Conservation (phyloP, 2,113 vertebrate species). For the Axis porcinus region DNA sequence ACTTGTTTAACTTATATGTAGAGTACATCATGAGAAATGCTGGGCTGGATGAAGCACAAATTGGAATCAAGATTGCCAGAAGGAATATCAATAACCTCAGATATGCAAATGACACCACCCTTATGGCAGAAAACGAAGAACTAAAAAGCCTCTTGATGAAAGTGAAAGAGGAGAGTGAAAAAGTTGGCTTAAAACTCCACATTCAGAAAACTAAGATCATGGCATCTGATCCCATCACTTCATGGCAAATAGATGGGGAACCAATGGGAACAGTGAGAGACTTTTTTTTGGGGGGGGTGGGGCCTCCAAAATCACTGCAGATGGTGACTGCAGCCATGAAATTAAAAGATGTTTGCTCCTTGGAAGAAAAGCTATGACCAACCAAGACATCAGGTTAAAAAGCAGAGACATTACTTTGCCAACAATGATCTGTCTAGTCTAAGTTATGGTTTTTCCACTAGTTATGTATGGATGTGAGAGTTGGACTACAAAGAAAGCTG, state of each 20-base stretch:
- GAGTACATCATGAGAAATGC: neutral
- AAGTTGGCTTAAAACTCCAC: neutral
- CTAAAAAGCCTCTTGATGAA: neutral
- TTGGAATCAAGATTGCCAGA: rapidly evolving
- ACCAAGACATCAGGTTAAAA: neutral
- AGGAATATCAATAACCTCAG: neutral
- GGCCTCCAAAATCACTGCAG: neutral
- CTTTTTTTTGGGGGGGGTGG: neutral
- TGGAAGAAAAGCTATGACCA: neutral
- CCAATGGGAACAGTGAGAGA: neutral
- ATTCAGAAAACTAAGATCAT: neutral
- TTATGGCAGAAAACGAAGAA: neutral
- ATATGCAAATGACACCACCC: neutral
- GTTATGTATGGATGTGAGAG: neutral
- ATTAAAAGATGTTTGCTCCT: neutral
- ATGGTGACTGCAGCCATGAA: neutral
- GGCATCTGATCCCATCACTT: neutral
- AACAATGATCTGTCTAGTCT: rapidly evolving
- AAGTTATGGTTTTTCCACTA: neutral
- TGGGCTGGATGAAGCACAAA: neutral
- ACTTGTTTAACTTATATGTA: neutral
- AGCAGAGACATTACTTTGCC: neutral
- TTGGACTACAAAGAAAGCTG: neutral
- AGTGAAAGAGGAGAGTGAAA: neutral
- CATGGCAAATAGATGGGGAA: neutral